Percentiles rank a stretch among this genome's conserved stretches.
These are phyloP conservation scores for Cotesia congregata DNA, from an alignment of 2,888 invertebrate species.

Conservation along the genomic window DNA sequence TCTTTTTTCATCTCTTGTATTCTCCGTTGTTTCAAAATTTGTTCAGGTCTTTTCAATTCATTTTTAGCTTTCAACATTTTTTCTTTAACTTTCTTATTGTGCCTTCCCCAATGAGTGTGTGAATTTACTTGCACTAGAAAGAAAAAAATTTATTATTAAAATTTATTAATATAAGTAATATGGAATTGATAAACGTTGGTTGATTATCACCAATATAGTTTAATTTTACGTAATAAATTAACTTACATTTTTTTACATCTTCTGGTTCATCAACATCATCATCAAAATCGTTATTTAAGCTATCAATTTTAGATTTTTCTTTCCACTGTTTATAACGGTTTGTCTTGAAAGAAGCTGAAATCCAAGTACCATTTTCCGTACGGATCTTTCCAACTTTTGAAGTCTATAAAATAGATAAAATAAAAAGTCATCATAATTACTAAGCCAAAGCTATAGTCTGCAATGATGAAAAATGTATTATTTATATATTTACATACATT, in stretches of 20 bases:
- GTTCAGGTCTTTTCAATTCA: neutral
- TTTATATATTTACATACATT: slow-evolving; percentile 70
- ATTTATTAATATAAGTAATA: neutral
- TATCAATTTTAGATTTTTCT: slow-evolving; percentile 77
- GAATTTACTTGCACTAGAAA: slow-evolving; percentile 22
- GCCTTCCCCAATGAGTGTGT: neutral
- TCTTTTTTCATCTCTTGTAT: slow-evolving; percentile 21
- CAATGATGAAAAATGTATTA: slow-evolving; percentile 27
- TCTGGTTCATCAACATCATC: slow-evolving; percentile 69
- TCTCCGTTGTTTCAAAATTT: neutral
- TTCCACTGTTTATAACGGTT: slow-evolving; percentile 91
- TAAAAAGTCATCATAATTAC: slow-evolving; percentile 28
- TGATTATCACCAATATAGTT: neutral
- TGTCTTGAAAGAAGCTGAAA: slow-evolving; percentile 94
- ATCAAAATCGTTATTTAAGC: slow-evolving; percentile 68
- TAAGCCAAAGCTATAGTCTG: neutral
- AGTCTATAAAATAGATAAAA: slow-evolving; percentile 65
- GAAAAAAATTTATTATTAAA: slow-evolving; percentile 17
- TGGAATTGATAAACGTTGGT: neutral
- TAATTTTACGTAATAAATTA: neutral
- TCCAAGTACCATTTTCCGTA: slow-evolving; percentile 96
- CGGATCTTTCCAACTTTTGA: slow-evolving; percentile 83
- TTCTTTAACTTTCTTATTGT: neutral
- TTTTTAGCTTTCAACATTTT: neutral
- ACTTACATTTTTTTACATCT: slow-evolving; percentile 57